Evolutionary conservation across 2,888 invertebrate genomes (phyloP), one percentile per base, ranked within the genome.

Genomic region (Beris morrisii): DNA sequence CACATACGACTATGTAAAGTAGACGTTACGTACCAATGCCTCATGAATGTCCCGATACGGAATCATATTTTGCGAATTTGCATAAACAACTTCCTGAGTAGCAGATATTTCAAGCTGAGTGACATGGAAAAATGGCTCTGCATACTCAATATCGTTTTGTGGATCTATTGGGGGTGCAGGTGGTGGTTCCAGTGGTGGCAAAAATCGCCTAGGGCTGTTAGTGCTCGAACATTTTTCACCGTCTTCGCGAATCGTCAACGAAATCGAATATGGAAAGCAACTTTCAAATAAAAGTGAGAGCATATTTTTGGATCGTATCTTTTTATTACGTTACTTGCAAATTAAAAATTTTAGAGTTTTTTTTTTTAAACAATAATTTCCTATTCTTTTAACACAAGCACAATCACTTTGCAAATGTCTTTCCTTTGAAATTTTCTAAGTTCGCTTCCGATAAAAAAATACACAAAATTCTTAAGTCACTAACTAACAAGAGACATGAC

Each of bases 211-310:
- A 6, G 53, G 54, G 30, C 54, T 64, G 44, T 53, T 54, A 30
- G 38, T 53, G 30, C 54, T 64, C 22, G 57, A 57, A 44, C 50
- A 32, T 50, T 65, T 65, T 30, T 65, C 57, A 43, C 48, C 48
- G 44, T 57, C 65, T 12, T 65, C 65, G 4, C 57, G 57, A 52
- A 65, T 65, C 22, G 65, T 57, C 13, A 65, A 52, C 28, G 65
- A 65, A 32, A 65, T 57, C n/a, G 65, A 65, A 52, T 65, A 65
- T 44, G 65, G 65, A 38, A 65, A 65, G 50, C 65, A 65, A 43
- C 65, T 65, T 46, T 65, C 57, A 46, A 65, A 57, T 43, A 65
- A 44, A 30, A 57, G 56, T 44, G 65, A 65, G 45, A 65, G 50
- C 65, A 65, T 65, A 48, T 38, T 22, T 22, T 38, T 38, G 38